A percentile compares a stretch with the other conserved stretches of the same genome.
These are phyloP conservation scores for Aleiodes sp. DNA, from an alignment of 1,140 invertebrate genomes.

Conservation along the genomic window DNA sequence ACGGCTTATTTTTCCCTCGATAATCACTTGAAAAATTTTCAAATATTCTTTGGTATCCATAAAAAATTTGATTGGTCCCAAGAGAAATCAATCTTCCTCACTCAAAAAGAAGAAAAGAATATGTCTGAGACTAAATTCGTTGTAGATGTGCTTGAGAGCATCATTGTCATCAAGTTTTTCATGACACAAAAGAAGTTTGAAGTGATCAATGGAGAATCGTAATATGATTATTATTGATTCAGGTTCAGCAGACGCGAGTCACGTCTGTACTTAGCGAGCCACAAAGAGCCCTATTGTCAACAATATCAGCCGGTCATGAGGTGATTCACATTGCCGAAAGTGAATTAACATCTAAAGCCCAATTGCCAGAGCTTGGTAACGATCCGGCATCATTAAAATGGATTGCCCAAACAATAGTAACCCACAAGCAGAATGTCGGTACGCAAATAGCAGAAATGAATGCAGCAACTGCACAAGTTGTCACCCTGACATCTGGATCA, in stretches of 20 bases:
- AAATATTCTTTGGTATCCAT: not conserved
- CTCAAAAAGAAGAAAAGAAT: no score
- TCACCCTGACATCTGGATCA: constrained; percentile 90
- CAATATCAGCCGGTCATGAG: constrained; percentile 86
- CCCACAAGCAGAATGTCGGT: constrained; percentile 95
- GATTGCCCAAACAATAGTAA: constrained; percentile 93
- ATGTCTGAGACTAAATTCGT: no score
- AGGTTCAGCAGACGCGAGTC: constrained; percentile 88
- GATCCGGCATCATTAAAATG: constrained; percentile 89
- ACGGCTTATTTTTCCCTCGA: no score
- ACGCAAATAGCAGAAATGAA: constrained; percentile 99
- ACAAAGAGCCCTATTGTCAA: constrained; percentile 89
- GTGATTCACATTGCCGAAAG: constrained; percentile 88
- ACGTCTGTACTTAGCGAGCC: constrained; percentile 87
- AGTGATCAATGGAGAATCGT: not conserved
- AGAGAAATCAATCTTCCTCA: no score
- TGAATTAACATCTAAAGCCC: constrained; percentile 77
- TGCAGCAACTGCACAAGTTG: constrained; percentile 96
- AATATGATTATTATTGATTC: constrained; percentile 26
- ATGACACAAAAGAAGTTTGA: not conserved
- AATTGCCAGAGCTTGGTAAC: constrained; percentile 83
- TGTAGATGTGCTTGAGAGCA: not conserved
- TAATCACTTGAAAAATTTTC: constrained; percentile 18
- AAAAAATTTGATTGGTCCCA: not conserved
- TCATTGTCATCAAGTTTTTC: not conserved